Percentiles rank a stretch among this genome's conserved stretches.
Evolutionary conservation across 2,888 invertebrate genomes (phyloP).

Genomic region (Leptogaster cylindrica): DNA sequence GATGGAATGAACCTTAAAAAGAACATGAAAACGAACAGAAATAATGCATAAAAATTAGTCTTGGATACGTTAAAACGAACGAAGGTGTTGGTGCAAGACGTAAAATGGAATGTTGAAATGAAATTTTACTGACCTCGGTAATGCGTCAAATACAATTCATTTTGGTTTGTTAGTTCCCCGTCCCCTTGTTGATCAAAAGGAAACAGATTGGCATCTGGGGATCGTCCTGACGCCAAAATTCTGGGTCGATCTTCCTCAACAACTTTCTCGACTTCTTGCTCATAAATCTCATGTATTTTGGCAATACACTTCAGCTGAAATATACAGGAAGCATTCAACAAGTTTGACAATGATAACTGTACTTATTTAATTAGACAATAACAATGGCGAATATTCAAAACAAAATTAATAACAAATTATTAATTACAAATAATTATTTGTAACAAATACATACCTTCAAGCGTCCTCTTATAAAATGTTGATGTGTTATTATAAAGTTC

Average conservation of each 20-base stretch:
- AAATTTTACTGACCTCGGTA: slow-evolving; percentile 54
- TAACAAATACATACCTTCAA: slow-evolving; percentile 54
- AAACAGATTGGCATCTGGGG: slow-evolving; percentile 58
- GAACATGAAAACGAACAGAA: background rate
- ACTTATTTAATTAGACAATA: too few species aligned
- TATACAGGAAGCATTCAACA: background rate
- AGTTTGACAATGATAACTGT: too few species aligned
- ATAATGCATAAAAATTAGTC: background rate
- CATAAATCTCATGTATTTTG: slow-evolving; percentile 59
- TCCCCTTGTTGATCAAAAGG: slow-evolving; percentile 58
- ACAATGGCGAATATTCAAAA: too few species aligned
- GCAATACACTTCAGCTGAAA: slow-evolving; percentile 59
- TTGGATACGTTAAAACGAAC: too few species aligned
- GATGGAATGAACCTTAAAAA: background rate
- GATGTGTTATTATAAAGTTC: slow-evolving; percentile 57
- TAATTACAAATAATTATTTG: too few species aligned
- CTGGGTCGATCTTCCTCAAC: slow-evolving; percentile 61
- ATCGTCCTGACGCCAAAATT: slow-evolving; percentile 61
- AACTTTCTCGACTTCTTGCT: slow-evolving; percentile 58
- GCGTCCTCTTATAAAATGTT: slow-evolving; percentile 58
- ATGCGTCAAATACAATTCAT: slow-evolving; percentile 57
- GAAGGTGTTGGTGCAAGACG: too few species aligned
- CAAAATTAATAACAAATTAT: too few species aligned
- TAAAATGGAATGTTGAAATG: background rate
- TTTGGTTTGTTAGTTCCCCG: slow-evolving; percentile 57